These are phyloP conservation scores for Meloe dianella DNA, from an alignment of 2,888 invertebrate species.

Conservation along the genomic window DNA sequence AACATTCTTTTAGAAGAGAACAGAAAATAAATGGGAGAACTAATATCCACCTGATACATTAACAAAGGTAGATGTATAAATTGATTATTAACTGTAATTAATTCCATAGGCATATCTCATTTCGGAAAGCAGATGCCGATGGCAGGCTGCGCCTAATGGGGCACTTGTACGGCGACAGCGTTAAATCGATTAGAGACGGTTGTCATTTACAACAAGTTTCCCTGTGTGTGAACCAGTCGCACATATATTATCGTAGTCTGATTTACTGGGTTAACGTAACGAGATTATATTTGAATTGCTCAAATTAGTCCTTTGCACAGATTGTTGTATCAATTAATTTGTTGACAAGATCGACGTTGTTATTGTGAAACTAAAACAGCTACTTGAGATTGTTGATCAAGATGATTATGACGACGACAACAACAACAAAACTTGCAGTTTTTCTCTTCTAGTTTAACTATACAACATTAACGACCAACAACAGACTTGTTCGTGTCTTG, in stretches of 20 bases:
- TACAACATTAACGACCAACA: slow-evolving; percentile 11
- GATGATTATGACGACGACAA: neutral
- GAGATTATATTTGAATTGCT: slow-evolving; percentile 39
- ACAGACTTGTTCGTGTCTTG: slow-evolving; percentile 25
- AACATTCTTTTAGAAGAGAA: neutral
- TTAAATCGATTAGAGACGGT: slow-evolving; percentile 51
- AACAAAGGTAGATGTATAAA: slow-evolving; percentile 41
- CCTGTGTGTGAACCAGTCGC: slow-evolving; percentile 40
- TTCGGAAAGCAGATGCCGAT: slow-evolving; percentile 49
- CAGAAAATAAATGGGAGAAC: slow-evolving; percentile 25
- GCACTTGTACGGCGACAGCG: slow-evolving; percentile 47
- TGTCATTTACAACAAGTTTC: slow-evolving; percentile 50
- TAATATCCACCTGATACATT: slow-evolving; percentile 31
- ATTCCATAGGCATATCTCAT: slow-evolving; percentile 49
- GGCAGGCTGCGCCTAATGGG: slow-evolving; percentile 52
- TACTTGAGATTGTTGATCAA: neutral
- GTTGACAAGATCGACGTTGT: slow-evolving; percentile 27
- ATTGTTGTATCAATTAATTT: slow-evolving; percentile 40
- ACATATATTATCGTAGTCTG: slow-evolving; percentile 39
- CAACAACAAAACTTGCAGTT: no score
- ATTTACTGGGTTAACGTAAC: slow-evolving; percentile 40
- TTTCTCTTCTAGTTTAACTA: no score
- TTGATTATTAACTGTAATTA: slow-evolving; percentile 52
- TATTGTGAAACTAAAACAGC: neutral
- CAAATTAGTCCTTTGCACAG: slow-evolving; percentile 37